Conservation (phyloP, 2,797 vertebrate species). For the Danio kyathit region DNA sequence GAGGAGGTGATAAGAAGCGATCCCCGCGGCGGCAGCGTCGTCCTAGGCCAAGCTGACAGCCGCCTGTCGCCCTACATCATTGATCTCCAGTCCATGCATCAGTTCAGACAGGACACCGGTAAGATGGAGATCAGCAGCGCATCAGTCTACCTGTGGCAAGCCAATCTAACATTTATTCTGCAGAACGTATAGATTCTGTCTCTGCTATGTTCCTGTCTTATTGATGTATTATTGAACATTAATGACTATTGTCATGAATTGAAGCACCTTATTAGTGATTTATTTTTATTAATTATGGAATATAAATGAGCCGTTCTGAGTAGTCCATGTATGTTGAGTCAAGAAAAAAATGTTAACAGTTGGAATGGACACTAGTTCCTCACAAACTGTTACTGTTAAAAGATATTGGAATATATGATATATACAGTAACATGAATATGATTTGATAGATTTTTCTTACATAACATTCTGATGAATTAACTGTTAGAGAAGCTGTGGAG, state of each 20-base stretch:
- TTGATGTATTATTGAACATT: not conserved
- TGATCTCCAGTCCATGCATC: constrained; percentile 94
- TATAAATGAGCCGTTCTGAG: not conserved
- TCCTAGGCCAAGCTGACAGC: constrained; percentile 91
- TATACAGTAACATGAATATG: too few species aligned
- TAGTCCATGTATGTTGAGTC: not conserved
- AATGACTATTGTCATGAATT: too few species aligned
- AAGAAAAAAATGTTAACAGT: not conserved
- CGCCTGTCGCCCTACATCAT: constrained; percentile 91
- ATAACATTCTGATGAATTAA: too few species aligned
- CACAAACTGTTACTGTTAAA: not conserved
- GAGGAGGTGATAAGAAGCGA: constrained; percentile 89
- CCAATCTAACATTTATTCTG: not conserved
- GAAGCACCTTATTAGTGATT: too few species aligned
- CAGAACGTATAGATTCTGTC: not conserved
- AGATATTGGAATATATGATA: too few species aligned
- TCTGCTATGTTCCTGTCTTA: not conserved
- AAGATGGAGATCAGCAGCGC: constrained; percentile 63
- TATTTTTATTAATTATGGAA: too few species aligned
- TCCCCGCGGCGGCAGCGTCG: constrained; percentile 90
- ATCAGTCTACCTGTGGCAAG: not conserved
- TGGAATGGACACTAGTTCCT: not conserved
- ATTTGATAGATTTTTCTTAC: too few species aligned
- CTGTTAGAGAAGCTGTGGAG: too few species aligned
- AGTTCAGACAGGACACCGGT: constrained; percentile 95